These are phyloP conservation scores for Tetranychus truncatus DNA, from an alignment of 2,888 invertebrate genomes.

Conservation along the genomic window DNA sequence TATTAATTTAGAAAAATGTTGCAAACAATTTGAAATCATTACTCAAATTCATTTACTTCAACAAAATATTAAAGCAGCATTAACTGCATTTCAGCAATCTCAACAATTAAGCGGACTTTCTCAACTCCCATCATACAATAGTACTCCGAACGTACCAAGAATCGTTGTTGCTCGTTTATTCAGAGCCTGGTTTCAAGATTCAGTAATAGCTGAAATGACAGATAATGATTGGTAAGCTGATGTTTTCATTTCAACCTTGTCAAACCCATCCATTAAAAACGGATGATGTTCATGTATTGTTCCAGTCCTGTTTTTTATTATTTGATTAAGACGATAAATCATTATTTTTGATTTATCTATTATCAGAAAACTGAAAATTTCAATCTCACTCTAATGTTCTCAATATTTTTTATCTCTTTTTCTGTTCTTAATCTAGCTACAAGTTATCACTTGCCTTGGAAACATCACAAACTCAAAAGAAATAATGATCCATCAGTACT, in stretches of 20 bases:
- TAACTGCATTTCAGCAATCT: constrained; percentile 18
- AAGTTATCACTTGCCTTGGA: constrained; percentile 18
- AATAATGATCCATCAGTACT: background rate
- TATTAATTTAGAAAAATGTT: constrained; percentile 91
- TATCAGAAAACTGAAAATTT: too few relatives aligned
- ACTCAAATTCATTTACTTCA: constrained; percentile 88
- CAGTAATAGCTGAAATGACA: constrained; percentile 16
- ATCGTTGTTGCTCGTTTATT: constrained; percentile 20
- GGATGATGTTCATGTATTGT: too few relatives aligned
- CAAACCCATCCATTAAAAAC: too few relatives aligned
- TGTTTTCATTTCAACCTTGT: too few relatives aligned
- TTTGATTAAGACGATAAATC: too few relatives aligned
- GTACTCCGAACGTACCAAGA: background rate
- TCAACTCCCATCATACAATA: constrained; percentile 9
- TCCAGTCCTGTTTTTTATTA: too few relatives aligned
- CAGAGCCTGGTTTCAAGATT: constrained; percentile 20
- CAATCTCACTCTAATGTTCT: background rate
- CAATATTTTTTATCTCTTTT: background rate
- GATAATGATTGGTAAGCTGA: constrained; percentile 22
- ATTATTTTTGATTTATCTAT: too few relatives aligned
- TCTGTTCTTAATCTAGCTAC: constrained; percentile 12
- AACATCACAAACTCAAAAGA: constrained; percentile 12
- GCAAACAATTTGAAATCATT: constrained; percentile 94
- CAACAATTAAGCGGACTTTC: constrained; percentile 15
- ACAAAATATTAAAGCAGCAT: constrained; percentile 30